These are phyloP conservation scores for Bovichtus diacanthus DNA, from an alignment of 2,797 vertebrate genomes.

Conservation along the genomic window DNA sequence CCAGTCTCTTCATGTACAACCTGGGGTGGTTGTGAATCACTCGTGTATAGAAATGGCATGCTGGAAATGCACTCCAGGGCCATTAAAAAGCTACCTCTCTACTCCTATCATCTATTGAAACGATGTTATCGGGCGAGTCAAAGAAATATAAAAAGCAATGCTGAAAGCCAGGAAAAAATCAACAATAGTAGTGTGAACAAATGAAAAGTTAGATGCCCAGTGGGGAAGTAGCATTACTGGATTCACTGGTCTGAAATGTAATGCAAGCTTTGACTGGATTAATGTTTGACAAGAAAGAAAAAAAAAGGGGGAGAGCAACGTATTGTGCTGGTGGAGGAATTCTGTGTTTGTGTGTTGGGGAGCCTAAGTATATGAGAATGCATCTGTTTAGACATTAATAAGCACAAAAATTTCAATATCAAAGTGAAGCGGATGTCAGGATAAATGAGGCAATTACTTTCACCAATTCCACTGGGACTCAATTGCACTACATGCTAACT, in stretches of 20 bases:
- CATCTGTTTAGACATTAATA: conserved; percentile 60
- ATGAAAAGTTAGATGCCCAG: conserved; percentile 7
- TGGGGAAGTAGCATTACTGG: conserved; percentile 5
- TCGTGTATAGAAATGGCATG: background rate
- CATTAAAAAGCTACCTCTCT: conserved; percentile 2
- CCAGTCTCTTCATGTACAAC: background rate
- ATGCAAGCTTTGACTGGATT: conserved; percentile 1
- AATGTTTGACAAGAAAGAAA: conserved; percentile 1
- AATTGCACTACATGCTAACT: conserved; percentile 63
- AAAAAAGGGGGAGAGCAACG: background rate
- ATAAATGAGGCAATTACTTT: conserved; percentile 71
- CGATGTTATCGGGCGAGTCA: background rate
- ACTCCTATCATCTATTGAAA: background rate
- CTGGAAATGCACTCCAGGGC: conserved; percentile 6
- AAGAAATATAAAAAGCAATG: background rate
- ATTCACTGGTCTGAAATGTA: conserved; percentile 10
- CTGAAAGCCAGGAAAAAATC: conserved; percentile 9
- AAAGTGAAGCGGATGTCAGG: conserved; percentile 55
- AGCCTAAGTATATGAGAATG: conserved; percentile 6
- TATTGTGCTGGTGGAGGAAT: background rate
- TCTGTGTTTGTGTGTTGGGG: background rate
- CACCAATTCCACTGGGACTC: conserved; percentile 48
- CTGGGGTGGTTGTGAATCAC: background rate
- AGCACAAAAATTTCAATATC: conserved; percentile 56
- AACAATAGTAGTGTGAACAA: conserved; percentile 4